Base-by-base conservation (phyloP, 2,888 invertebrate species). In the Ommatoiulus sabulosus region DNA sequence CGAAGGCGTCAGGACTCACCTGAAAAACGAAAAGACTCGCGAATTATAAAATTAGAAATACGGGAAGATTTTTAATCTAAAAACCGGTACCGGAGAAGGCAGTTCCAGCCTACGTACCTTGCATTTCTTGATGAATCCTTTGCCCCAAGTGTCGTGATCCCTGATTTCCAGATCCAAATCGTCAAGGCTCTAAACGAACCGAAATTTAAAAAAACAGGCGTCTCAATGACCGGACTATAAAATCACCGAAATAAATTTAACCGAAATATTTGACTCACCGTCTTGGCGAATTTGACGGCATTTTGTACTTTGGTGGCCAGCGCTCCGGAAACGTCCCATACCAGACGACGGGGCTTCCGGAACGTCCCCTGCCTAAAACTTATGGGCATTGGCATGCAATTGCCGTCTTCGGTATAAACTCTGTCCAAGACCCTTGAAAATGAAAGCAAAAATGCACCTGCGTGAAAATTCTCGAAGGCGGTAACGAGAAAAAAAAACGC, bases 1-100 rank as follows among this genome's bases (percentile, higher is more conserved):
- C 92, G 90, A 92, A 94, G 10, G 93, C 93, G 91, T 94, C 94
- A n/a, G 94, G 94, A 89, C 93, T 93, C 20, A 93, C 91, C 92
- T 92, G 89, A 15, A 87, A 87, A 87, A 87, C 35, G 17, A 87
- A 24, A n/a, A 5, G 15, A 46, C 3, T n/a, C 35, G 4, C 24
- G 43, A 43, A 8, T 43, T 35, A 24, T 1, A 8, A 86, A 17
- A 43, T 44, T n/a, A 35, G 35, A 35, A 35, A 35, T 35, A 0
- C 2, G 2, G 35, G 35, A 35, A 35, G 35, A 35, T 35, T 35
- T 35, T 35, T 35, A 35, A 35, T 35, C 35, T 35, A 1, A 35
- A 35, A 35, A 35, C 35, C 1, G 35, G 35, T 35, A 35, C 35
- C 35, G 1, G 35, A 35, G 35, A 35, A 35, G 35, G 35, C 1